Evolutionary conservation across 2,113 vertebrate species (phyloP).

Genomic region (Seriola rivoliana): DNA sequence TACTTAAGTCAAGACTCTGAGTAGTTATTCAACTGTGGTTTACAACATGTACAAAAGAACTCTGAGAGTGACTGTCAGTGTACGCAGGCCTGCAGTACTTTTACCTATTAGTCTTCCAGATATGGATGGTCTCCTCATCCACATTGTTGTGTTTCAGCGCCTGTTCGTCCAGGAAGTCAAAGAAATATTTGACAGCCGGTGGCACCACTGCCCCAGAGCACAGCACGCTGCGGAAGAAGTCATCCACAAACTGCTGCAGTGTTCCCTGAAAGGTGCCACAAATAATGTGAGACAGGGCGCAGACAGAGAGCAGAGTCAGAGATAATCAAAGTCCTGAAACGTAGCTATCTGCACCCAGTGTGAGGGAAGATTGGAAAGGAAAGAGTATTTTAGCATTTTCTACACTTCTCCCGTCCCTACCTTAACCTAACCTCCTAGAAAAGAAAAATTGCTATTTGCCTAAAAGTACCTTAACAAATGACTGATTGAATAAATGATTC

Average conservation of each 20-base stretch:
- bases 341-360: slow-evolving; percentile 3
- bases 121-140: slow-evolving; percentile 98
- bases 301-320: slow-evolving; percentile 17
- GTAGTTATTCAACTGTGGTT: too few relatives aligned
- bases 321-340: slow-evolving; percentile 25
- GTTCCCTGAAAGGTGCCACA: slow-evolving; percentile 88
- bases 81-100: background rate
- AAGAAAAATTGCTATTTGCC: slow-evolving; percentile 16
- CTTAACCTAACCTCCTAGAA: background rate
- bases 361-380: background rate
- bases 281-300: slow-evolving; percentile 57
- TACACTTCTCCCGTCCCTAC: background rate
- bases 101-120: slow-evolving; percentile 99
- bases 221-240: slow-evolving; percentile 96
- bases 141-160: slow-evolving; percentile 94
- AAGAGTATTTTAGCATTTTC: slow-evolving; percentile 13
- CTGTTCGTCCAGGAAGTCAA: slow-evolving; percentile 98
- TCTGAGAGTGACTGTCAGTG: background rate
- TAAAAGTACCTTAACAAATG: slow-evolving; percentile 24
- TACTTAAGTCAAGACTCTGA: background rate
- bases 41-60: background rate
- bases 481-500: slow-evolving; percentile 17
- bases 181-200: slow-evolving; percentile 98
- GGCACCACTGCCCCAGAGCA: slow-evolving; percentile 92
- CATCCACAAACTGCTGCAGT: slow-evolving; percentile 97